phyloP scores from a whole-genome alignment of 1,140 invertebrate species.

The Nixonia krombeini region DNA sequence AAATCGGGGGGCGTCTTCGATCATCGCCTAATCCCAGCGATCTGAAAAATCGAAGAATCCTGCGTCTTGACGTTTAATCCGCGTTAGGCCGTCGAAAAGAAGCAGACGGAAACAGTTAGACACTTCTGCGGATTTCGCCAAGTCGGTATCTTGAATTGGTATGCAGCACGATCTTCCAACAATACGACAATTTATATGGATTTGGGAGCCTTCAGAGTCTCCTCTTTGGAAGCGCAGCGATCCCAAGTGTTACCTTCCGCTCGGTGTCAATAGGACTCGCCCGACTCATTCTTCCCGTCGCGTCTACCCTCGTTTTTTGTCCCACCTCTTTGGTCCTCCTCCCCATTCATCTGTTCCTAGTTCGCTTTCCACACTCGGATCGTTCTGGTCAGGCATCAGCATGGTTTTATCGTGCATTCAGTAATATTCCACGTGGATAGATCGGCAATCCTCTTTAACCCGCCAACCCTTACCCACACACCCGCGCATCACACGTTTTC shows the following conservation, averaged over 20 bases:
- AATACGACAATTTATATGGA: slow-evolving; percentile 72
- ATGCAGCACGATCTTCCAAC: slow-evolving; percentile 61
- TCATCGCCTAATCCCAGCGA: slow-evolving; percentile 26
- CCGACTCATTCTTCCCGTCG: slow-evolving; percentile 29
- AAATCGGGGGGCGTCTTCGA: background rate
- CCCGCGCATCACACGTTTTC: slow-evolving; percentile 27
- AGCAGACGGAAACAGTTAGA: slow-evolving; percentile 45
- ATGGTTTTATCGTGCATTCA: slow-evolving; percentile 66
- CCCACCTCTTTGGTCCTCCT: slow-evolving; percentile 12
- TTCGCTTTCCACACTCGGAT: slow-evolving; percentile 51
- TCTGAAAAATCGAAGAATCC: slow-evolving; percentile 32
- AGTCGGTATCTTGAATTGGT: slow-evolving; percentile 62
- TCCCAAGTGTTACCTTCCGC: slow-evolving; percentile 68
- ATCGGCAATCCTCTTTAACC: slow-evolving; percentile 68
- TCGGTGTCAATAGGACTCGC: slow-evolving; percentile 63
- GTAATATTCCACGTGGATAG: slow-evolving; percentile 65
- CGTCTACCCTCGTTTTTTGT: slow-evolving; percentile 29
- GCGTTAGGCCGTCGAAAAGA: slow-evolving; percentile 25
- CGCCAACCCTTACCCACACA: slow-evolving; percentile 34
- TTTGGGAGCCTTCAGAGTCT: slow-evolving; percentile 65
- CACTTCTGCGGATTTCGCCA: slow-evolving; percentile 52
- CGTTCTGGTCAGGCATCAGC: slow-evolving; percentile 59
- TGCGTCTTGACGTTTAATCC: slow-evolving; percentile 36
- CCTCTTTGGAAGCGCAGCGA: slow-evolving; percentile 61
- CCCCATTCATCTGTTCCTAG: slow-evolving; percentile 30